Conservation (phyloP, 2,888 invertebrate species). For the Panorpa germanica region DNA sequence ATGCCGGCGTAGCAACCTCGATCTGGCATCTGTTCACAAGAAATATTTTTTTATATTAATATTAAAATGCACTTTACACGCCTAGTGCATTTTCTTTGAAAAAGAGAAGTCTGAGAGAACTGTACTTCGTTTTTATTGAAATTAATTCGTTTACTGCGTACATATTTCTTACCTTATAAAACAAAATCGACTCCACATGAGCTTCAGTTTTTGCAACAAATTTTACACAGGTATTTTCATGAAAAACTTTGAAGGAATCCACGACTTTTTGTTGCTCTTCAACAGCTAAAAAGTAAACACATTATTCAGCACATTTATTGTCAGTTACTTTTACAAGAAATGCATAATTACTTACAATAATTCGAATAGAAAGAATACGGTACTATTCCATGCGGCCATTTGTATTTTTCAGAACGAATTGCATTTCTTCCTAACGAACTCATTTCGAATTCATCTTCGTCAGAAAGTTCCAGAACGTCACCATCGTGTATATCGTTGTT, state of each 20-base stretch:
- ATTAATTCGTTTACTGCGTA: too few relatives aligned
- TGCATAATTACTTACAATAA: slow-evolving; percentile 8
- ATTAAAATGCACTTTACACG: too few relatives aligned
- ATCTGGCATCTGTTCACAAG: too few relatives aligned
- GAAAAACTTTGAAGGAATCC: slow-evolving; percentile 16
- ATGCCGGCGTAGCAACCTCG: slow-evolving; percentile 19
- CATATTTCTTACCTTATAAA: slow-evolving; percentile 4
- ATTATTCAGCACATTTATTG: background rate
- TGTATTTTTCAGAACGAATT: slow-evolving; percentile 15
- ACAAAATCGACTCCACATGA: slow-evolving; percentile 7
- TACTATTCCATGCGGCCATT: slow-evolving; percentile 19
- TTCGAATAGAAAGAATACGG: slow-evolving; percentile 16
- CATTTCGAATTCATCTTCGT: too few relatives aligned
- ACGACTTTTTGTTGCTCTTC: slow-evolving; percentile 16
- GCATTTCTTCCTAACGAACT: slow-evolving; percentile 21
- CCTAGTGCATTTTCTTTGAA: too few relatives aligned
- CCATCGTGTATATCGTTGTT: too few relatives aligned
- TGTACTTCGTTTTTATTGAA: too few relatives aligned
- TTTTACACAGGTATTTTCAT: slow-evolving; percentile 18
- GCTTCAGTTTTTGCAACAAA: slow-evolving; percentile 13
- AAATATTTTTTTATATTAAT: too few relatives aligned
- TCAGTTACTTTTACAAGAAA: background rate
- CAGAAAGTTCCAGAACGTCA: too few relatives aligned
- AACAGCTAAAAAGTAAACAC: slow-evolving; percentile 9
- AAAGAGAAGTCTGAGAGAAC: too few relatives aligned